Evolutionary conservation across 2,113 vertebrate species (phyloP), one percentile per base, ranked within the genome.

Genomic region (Pholis gunnellus): DNA sequence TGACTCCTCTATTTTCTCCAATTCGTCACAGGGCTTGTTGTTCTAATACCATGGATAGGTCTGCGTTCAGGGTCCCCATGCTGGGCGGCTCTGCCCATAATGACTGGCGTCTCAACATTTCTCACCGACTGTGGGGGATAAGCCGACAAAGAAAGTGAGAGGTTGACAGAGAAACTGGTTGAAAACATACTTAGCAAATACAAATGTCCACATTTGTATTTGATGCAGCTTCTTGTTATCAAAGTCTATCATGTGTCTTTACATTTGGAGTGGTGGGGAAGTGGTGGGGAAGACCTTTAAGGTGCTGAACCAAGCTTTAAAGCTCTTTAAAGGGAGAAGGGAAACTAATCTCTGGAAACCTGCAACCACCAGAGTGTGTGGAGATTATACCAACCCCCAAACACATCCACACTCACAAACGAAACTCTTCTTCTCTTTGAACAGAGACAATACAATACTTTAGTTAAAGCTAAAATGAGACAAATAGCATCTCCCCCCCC

Each of bases 21-120:
- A 93, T 94, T 94, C 71, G 93, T 92, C 92, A 94, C 89, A 90
- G 88, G 25, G 87, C 90, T 92, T 94, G 92, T 91, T 92, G 91
- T 90, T 91, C 88, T 91, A 92, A 91, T 94, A 80, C 90, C 75
- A 78, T 48, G 63, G 91, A 82, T 87, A 79, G 90, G 88, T 90
- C 78, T 88, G 83, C 69, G 70, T 85, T 89, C 88, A 92, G 85
- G 92, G 88, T 90, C 82, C 73, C 81, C 78, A 75, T 68, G 81
- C 78, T 87, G 76, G 68, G 76, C 34, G 20, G 61, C 75, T 73
- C 46, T 61, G 72, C 78, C 89, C 48, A 57, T 81, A 87, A 82
- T 89, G 79, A 86, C 75, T 87, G 46, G 44, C 57, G 20, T 81
- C 80, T 85, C 84, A 68, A 66, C 70, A 81, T 89, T 86, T 90